These are phyloP conservation scores for Trichoplusia ni DNA, from an alignment of 1,140 invertebrate species.

Conservation along the genomic window DNA sequence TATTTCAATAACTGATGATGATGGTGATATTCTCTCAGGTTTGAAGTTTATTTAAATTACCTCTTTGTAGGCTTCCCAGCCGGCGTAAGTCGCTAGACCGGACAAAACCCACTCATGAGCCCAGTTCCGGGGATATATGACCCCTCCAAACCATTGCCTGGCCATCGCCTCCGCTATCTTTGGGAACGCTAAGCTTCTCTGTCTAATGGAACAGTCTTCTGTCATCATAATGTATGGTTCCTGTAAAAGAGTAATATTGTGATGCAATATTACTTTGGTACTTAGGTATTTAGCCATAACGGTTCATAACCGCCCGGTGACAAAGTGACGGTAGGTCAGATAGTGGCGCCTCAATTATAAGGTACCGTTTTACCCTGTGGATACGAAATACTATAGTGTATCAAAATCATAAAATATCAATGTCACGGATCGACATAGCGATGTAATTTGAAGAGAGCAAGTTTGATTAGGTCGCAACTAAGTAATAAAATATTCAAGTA, in stretches of 20 bases:
- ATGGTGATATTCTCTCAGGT: too few relatives aligned
- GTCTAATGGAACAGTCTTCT: constrained; percentile 48
- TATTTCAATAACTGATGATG: too few relatives aligned
- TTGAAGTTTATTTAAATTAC: constrained; percentile 11
- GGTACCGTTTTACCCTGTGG: too few relatives aligned
- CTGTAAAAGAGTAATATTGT: constrained; percentile 44
- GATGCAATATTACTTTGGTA: not conserved
- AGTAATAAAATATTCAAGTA: not conserved
- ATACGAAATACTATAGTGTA: too few relatives aligned
- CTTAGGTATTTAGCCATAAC: too few relatives aligned
- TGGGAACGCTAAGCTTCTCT: constrained; percentile 52
- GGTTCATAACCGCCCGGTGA: too few relatives aligned
- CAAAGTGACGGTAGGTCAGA: too few relatives aligned
- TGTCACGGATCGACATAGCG: too few relatives aligned
- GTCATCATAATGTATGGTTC: constrained; percentile 71
- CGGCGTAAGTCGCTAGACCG: constrained; percentile 55
- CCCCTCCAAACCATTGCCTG: constrained; percentile 70
- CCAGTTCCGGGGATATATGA: constrained; percentile 65
- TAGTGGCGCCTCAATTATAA: too few relatives aligned
- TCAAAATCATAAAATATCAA: too few relatives aligned
- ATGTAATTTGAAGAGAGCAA: too few relatives aligned
- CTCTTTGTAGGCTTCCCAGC: constrained; percentile 45
- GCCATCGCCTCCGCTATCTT: constrained; percentile 60
- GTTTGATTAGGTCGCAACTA: too few relatives aligned
- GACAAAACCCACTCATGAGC: constrained; percentile 60